Conservation (phyloP, 2,797 vertebrate genomes). For the Lerista edwardsae region DNA sequence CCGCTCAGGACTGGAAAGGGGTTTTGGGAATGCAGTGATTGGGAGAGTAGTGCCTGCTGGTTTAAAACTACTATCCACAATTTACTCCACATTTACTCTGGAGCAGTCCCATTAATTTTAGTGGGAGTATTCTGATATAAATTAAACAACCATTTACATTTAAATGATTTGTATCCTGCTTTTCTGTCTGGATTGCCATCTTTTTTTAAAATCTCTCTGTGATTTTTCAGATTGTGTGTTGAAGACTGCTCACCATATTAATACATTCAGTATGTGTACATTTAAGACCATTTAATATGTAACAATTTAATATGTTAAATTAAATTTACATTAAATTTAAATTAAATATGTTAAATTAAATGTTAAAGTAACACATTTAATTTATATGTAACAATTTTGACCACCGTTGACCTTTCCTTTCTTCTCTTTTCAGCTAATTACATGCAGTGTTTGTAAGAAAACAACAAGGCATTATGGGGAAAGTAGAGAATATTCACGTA, state of each 20-base stretch:
- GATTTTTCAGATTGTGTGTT: background rate
- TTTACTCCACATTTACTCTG: background rate
- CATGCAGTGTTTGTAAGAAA: slow-evolving; percentile 89
- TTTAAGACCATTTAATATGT: background rate
- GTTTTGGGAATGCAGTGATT: too few relatives aligned
- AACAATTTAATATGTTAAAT: too few relatives aligned
- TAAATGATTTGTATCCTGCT: too few relatives aligned
- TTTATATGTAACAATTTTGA: background rate
- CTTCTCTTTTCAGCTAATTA: slow-evolving; percentile 85
- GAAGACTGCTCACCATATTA: background rate
- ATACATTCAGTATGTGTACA: background rate
- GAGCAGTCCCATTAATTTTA: background rate
- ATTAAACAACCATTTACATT: too few relatives aligned
- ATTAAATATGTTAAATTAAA: too few relatives aligned
- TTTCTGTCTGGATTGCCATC: background rate
- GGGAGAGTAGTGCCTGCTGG: too few relatives aligned
- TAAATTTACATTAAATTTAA: too few relatives aligned
- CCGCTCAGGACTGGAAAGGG: too few relatives aligned
- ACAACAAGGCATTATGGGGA: slow-evolving; percentile 83
- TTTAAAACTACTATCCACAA: background rate
- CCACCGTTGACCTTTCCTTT: slow-evolving; percentile 16
- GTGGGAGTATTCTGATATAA: background rate
- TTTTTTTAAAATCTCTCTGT: background rate
- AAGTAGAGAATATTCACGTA: slow-evolving; percentile 81
- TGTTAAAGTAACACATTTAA: too few relatives aligned